Conservation (phyloP, 2,888 invertebrate genomes). For the Melanostoma scalare region DNA sequence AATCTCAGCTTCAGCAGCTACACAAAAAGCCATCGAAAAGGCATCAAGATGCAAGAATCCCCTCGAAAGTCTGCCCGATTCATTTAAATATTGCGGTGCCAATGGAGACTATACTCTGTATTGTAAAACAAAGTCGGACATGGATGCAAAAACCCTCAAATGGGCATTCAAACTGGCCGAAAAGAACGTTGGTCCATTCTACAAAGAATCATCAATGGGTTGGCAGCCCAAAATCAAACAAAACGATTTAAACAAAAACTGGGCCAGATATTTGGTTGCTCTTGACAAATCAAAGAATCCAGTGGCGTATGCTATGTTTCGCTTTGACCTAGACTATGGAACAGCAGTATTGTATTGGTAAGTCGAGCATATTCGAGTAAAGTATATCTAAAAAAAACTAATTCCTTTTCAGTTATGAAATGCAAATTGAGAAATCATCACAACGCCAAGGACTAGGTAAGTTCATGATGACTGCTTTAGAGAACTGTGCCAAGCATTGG, state of each 20-base stretch:
- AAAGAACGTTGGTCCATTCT: conserved; percentile 79
- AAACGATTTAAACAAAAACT: conserved; percentile 85
- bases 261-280: conserved; percentile 86
- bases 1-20: conserved; percentile 75
- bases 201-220: conserved; percentile 82
- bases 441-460: conserved; percentile 90
- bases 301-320: conserved; percentile 89
- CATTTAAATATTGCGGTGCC: conserved; percentile 74
- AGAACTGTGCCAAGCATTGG: conserved; percentile 87
- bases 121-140: conserved; percentile 78
- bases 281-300: conserved; percentile 81
- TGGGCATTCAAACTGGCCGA: conserved; percentile 82
- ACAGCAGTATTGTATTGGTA: conserved; percentile 88
- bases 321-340: conserved; percentile 88
- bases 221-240: conserved; percentile 87
- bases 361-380: no score
- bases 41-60: conserved; percentile 80
- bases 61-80: conserved; percentile 76
- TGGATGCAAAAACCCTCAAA: conserved; percentile 79
- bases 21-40: conserved; percentile 79
- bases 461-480: conserved; percentile 89
- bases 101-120: conserved; percentile 77
- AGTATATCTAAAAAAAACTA: no score
- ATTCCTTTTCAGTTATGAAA: conserved; percentile 88
- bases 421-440: conserved; percentile 87